Percentiles rank a stretch among this genome's conserved stretches.
phyloP scores from a whole-genome alignment of 2,888 invertebrate genomes.

The Baronia brevicornis region DNA sequence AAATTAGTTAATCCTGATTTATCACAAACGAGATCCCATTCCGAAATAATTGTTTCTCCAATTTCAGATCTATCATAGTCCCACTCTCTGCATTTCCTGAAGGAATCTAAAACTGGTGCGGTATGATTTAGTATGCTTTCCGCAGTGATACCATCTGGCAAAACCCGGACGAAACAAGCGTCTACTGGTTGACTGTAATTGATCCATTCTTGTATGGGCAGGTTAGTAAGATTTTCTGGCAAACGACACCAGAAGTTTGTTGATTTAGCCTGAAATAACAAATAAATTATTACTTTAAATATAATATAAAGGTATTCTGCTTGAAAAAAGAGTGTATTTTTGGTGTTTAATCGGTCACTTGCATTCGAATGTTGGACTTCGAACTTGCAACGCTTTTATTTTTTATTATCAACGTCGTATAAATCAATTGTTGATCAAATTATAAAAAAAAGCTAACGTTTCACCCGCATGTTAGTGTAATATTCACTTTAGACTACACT shows the following conservation, averaged over 20 bases:
- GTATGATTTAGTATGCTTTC: conserved; percentile 53
- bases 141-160: conserved; percentile 47
- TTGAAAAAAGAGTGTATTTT: background rate
- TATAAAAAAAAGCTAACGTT: no score
- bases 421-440: no score
- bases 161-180: conserved; percentile 73
- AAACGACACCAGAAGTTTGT: conserved; percentile 82
- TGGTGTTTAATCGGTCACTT: no score
- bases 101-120: conserved; percentile 48
- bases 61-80: conserved; percentile 74
- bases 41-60: conserved; percentile 82
- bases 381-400: no score
- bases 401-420: no score
- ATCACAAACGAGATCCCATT: conserved; percentile 87
- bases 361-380: no score
- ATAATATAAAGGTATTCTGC: background rate
- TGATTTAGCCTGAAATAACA: conserved; percentile 72
- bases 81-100: conserved; percentile 76
- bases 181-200: conserved; percentile 79
- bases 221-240: conserved; percentile 70
- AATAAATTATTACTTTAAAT: conserved; percentile 1
- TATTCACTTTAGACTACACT: no score
- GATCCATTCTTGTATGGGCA: conserved; percentile 77
- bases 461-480: no score
- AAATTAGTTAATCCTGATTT: conserved; percentile 80